phyloP scores from a whole-genome alignment of 1,140 invertebrate species.

The Saccostrea echinata region DNA sequence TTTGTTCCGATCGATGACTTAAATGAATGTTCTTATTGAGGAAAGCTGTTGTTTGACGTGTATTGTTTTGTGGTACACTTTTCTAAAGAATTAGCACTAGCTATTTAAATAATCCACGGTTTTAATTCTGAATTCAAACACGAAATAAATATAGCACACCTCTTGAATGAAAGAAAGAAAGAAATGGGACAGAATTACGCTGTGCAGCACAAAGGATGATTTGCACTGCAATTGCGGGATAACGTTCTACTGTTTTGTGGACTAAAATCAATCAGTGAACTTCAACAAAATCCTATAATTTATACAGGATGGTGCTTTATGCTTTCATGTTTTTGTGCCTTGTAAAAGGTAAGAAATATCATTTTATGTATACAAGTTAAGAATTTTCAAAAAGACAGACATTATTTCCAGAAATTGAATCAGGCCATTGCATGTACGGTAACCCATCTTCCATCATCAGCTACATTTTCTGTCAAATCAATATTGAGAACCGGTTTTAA shows the following conservation, averaged over 20 bases:
- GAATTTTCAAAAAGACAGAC: too few relatives aligned
- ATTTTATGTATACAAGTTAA: too few relatives aligned
- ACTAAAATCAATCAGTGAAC: not conserved
- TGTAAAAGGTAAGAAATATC: not conserved
- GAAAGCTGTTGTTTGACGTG: not conserved
- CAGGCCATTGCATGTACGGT: too few relatives aligned
- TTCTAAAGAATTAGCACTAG: not conserved
- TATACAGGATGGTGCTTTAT: not conserved
- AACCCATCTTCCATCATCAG: too few relatives aligned
- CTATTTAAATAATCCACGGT: slow-evolving; percentile 16
- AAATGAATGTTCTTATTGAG: slow-evolving; percentile 2
- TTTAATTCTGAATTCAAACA: slow-evolving; percentile 16
- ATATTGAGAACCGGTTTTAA: too few relatives aligned
- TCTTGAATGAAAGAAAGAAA: not conserved
- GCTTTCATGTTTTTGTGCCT: not conserved
- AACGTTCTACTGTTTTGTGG: not conserved
- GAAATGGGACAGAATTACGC: not conserved
- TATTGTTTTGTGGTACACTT: not conserved
- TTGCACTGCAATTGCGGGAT: not conserved
- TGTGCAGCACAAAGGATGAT: not conserved
- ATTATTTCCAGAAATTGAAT: too few relatives aligned
- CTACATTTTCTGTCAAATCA: too few relatives aligned
- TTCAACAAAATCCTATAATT: not conserved
- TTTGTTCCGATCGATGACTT: slow-evolving; percentile 10
- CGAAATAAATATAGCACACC: not conserved